phyloP scores from a whole-genome alignment of 2,797 vertebrate species.

The Acanthornis magna region DNA sequence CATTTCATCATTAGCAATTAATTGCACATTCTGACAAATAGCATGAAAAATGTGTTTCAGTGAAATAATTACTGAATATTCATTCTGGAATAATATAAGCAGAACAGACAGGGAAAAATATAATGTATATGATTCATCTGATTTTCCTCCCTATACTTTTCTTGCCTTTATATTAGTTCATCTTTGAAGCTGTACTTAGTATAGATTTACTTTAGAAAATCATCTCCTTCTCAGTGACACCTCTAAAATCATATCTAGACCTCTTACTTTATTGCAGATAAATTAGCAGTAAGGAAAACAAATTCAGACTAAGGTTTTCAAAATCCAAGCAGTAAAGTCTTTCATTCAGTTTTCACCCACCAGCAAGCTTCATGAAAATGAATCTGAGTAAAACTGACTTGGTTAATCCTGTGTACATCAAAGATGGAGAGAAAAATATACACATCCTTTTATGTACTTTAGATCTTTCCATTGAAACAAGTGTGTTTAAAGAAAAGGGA shows the following conservation, averaged over 20 bases:
- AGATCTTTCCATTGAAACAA: background rate
- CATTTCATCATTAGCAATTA: constrained; percentile 50
- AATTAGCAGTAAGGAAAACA: background rate
- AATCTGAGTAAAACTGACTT: background rate
- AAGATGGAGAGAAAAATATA: background rate
- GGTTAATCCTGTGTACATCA: background rate
- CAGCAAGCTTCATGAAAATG: background rate
- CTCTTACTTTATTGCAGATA: background rate
- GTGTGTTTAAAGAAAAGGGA: background rate
- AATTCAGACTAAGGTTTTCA: background rate
- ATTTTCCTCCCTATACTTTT: constrained; percentile 11
- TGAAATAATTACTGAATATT: constrained; percentile 61
- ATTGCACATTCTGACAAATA: constrained; percentile 38
- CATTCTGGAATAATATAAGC: background rate
- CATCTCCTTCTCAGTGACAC: background rate
- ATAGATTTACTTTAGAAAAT: background rate
- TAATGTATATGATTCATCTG: background rate
- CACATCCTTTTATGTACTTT: background rate
- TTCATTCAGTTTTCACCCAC: background rate
- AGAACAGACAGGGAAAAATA: background rate
- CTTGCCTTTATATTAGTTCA: constrained; percentile 11
- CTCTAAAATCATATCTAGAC: constrained; percentile 2
- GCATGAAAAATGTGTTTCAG: constrained; percentile 31
- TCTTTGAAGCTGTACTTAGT: background rate
- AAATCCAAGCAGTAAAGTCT: background rate